phyloP scores from a whole-genome alignment of 2,797 vertebrate species.

The Coluber constrictor region DNA sequence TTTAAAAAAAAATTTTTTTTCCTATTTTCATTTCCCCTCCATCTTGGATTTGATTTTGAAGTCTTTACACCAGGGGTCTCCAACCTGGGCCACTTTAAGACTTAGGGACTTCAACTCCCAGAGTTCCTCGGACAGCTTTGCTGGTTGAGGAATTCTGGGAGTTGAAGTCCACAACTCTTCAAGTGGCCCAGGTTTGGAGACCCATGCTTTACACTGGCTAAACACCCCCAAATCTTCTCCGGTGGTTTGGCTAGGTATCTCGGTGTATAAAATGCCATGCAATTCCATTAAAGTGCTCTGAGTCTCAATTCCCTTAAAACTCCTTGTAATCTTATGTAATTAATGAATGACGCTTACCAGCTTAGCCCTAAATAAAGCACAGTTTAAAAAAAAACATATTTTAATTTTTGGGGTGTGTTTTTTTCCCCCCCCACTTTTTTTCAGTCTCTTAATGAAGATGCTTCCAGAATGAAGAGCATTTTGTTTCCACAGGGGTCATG shows the following conservation, averaged over 20 bases:
- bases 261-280: slow-evolving; percentile 72
- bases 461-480: slow-evolving; percentile 60
- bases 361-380: slow-evolving; percentile 99
- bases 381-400: slow-evolving; percentile 83
- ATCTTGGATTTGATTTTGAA: slow-evolving; percentile 47
- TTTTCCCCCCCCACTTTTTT: not conserved
- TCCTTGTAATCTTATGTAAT: slow-evolving; percentile 99
- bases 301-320: slow-evolving; percentile 93
- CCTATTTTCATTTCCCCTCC: slow-evolving; percentile 27
- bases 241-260: slow-evolving; percentile 54
- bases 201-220: slow-evolving; percentile 35
- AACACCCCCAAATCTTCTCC: slow-evolving; percentile 46
- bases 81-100: no score
- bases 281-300: slow-evolving; percentile 87
- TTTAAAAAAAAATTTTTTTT: not conserved
- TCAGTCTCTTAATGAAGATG: slow-evolving; percentile 54
- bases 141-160: no score
- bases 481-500: slow-evolving; percentile 58
- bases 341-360: slow-evolving; percentile 99
- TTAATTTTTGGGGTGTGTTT: slow-evolving; percentile 55
- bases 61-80: slow-evolving; percentile 41
- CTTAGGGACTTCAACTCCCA: no score
- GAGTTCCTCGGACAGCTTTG: no score
- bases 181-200: no score
- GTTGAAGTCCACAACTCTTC: no score